A percentile compares a stretch with the other conserved stretches of the same genome.
Evolutionary conservation across 1,140 invertebrate species (phyloP).

Genomic region (Brevipalpus yothersi): DNA sequence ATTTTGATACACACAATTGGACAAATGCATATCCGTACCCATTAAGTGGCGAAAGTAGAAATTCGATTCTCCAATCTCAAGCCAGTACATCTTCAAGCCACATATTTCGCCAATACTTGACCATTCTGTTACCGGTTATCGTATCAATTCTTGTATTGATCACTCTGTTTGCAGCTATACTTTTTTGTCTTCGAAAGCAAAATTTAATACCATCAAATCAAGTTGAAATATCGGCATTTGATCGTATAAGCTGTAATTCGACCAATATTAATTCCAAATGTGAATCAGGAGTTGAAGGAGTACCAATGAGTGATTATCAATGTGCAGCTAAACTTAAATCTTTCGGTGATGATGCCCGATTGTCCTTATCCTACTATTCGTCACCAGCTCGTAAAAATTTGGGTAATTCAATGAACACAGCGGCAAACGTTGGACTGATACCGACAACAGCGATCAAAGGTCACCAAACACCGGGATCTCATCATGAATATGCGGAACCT

Average conservation of each 20-base stretch:
- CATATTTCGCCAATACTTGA: not conserved
- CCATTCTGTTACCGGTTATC: not conserved
- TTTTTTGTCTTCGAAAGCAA: not conserved
- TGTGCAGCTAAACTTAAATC: not conserved
- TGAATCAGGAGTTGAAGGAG: not conserved
- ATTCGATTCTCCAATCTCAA: not conserved
- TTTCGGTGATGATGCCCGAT: not conserved
- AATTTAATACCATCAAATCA: not conserved
- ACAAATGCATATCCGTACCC: not conserved
- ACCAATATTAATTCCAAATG: not conserved
- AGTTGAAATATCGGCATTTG: not conserved
- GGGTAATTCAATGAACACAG: not conserved
- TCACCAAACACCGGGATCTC: not conserved
- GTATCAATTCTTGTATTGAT: not conserved
- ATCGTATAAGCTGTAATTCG: not conserved
- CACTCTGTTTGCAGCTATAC: not conserved
- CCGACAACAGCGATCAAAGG: not conserved
- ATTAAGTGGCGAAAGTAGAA: not conserved
- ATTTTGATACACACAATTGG: conserved; percentile 32
- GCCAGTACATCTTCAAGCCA: not conserved
- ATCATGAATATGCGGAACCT: not conserved
- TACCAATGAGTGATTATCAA: not conserved
- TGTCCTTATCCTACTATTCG: not conserved
- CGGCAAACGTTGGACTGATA: not conserved
- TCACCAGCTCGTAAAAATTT: not conserved